A percentile compares a stretch with the other conserved stretches of the same genome.
phyloP scores from a whole-genome alignment of 2,888 invertebrate genomes.

The Galeopsomyia nigrocyanea region DNA sequence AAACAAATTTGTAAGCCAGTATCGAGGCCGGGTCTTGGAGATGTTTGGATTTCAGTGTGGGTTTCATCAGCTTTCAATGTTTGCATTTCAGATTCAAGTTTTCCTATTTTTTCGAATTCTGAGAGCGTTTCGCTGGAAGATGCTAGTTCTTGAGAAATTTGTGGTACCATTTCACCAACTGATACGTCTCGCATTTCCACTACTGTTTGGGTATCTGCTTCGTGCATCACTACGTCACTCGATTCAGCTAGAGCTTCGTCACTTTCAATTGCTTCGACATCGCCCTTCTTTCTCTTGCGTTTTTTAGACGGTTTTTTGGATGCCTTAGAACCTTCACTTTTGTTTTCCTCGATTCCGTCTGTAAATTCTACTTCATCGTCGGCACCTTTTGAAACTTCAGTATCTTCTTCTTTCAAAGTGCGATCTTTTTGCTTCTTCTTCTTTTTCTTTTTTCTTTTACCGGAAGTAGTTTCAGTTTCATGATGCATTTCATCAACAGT shows the following conservation, averaged over 20 bases:
- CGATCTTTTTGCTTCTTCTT: slow-evolving; percentile 70
- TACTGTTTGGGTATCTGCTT: slow-evolving; percentile 59
- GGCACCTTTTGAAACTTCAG: slow-evolving; percentile 67
- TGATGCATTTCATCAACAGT: slow-evolving; percentile 71
- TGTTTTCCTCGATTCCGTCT: slow-evolving; percentile 64
- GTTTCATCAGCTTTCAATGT: slow-evolving; percentile 71
- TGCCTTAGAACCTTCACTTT: slow-evolving; percentile 61
- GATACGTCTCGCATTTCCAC: slow-evolving; percentile 56
- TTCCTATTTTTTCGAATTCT: slow-evolving; percentile 61
- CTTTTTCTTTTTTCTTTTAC: slow-evolving; percentile 70
- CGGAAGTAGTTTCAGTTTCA: slow-evolving; percentile 64
- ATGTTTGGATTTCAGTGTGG: slow-evolving; percentile 72
- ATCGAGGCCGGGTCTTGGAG: slow-evolving; percentile 73
- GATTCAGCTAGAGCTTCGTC: slow-evolving; percentile 48
- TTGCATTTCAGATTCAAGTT: slow-evolving; percentile 66
- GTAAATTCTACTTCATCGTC: slow-evolving; percentile 66
- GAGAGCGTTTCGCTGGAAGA: slow-evolving; percentile 75
- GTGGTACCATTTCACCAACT: slow-evolving; percentile 51
- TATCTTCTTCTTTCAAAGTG: slow-evolving; percentile 70
- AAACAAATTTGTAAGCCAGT: slow-evolving; percentile 61
- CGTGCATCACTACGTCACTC: slow-evolving; percentile 67
- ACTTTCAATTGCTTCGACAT: slow-evolving; percentile 40
- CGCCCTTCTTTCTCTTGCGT: slow-evolving; percentile 69
- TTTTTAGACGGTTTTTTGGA: slow-evolving; percentile 66
- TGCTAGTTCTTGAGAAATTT: slow-evolving; percentile 44